Evolutionary conservation across 2,113 vertebrate genomes (phyloP).

Genomic region (Anguilla japonica): DNA sequence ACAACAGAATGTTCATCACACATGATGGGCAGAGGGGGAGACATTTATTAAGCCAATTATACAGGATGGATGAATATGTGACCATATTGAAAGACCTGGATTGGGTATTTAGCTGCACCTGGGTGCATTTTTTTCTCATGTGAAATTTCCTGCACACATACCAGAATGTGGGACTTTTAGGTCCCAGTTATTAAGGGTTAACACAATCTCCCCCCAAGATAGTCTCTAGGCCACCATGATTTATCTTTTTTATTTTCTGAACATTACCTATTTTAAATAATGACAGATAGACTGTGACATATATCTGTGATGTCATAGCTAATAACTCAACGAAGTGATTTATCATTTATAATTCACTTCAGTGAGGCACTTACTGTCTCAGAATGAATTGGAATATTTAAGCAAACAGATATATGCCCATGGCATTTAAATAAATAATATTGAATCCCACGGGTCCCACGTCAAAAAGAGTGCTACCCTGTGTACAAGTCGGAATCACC

Average conservation of each 20-base stretch:
- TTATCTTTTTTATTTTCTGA: slow-evolving; percentile 34
- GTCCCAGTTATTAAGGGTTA: not conserved
- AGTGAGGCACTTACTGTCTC: slow-evolving; percentile 70
- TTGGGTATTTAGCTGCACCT: not conserved
- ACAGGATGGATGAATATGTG: not conserved
- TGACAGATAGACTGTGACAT: slow-evolving; percentile 53
- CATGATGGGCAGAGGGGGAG: not conserved
- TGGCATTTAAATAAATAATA: slow-evolving; percentile 73
- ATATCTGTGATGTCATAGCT: slow-evolving; percentile 65
- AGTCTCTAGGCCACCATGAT: not conserved
- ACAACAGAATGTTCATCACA: not conserved
- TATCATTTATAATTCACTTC: slow-evolving; percentile 70
- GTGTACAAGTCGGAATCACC: slow-evolving; percentile 62
- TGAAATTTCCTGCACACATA: not conserved
- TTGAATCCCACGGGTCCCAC: slow-evolving; percentile 57
- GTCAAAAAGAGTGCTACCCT: slow-evolving; percentile 56
- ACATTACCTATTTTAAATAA: slow-evolving; percentile 43
- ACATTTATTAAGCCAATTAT: not conserved
- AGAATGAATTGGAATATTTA: slow-evolving; percentile 75
- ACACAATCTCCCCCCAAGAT: not conserved
- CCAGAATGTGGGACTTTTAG: not conserved
- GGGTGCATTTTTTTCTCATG: not conserved
- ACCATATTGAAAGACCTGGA: not conserved
- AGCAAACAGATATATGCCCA: slow-evolving; percentile 69
- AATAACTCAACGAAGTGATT: slow-evolving; percentile 70